phyloP scores from a whole-genome alignment of 2,888 invertebrate species.

The Pristionchus entomophagus region DNA sequence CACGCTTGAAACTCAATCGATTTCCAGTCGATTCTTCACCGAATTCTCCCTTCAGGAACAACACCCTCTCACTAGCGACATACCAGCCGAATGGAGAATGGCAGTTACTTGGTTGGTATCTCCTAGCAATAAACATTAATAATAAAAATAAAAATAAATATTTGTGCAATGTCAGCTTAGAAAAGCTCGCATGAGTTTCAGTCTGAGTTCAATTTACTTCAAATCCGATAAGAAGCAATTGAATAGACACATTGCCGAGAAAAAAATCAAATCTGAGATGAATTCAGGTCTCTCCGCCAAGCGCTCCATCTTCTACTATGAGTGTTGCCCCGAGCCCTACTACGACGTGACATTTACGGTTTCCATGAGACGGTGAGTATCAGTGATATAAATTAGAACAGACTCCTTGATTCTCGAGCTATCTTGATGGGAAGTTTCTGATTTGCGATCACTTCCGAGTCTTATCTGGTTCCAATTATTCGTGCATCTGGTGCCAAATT shows the following conservation, averaged over 20 bases:
- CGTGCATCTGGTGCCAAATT: too few relatives aligned
- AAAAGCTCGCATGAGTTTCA: too few relatives aligned
- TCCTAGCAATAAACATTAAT: too few relatives aligned
- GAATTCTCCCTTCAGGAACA: slow-evolving; percentile 70
- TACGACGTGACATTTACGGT: slow-evolving; percentile 96
- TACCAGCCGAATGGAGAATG: slow-evolving; percentile 81
- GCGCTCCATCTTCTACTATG: slow-evolving; percentile 71
- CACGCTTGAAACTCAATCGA: neutral
- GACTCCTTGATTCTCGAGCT: too few relatives aligned
- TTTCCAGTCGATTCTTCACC: too few relatives aligned
- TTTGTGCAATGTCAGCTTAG: too few relatives aligned
- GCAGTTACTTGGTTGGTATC: slow-evolving; percentile 77
- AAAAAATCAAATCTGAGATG: neutral
- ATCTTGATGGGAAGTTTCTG: too few relatives aligned
- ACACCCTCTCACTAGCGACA: slow-evolving; percentile 79
- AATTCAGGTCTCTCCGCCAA: slow-evolving; percentile 59
- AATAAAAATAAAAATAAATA: neutral
- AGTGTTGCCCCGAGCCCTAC: slow-evolving; percentile 76
- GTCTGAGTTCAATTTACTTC: too few relatives aligned
- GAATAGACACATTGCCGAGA: neutral
- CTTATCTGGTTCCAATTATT: too few relatives aligned
- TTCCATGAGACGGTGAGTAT: slow-evolving; percentile 84
- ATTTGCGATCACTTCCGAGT: too few relatives aligned
- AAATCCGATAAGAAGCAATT: neutral
- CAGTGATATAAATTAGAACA: neutral